phyloP scores from a whole-genome alignment of 2,113 vertebrate genomes.

The Corythornis vintsioides region DNA sequence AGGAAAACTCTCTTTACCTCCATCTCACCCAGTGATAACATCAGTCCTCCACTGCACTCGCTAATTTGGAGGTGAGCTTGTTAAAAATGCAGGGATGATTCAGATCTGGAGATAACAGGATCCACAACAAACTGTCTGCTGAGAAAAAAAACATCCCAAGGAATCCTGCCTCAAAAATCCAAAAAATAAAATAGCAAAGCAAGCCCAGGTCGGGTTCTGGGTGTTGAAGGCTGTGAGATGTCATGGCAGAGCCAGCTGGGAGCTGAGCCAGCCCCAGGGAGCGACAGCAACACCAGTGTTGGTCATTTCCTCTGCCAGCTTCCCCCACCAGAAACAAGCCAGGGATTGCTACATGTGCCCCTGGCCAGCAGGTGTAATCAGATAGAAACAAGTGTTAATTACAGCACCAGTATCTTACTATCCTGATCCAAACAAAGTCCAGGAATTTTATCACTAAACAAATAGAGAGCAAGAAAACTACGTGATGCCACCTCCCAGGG shows the following conservation, averaged over 20 bases:
- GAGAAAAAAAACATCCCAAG: not conserved
- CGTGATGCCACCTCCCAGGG: not conserved
- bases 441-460: not conserved
- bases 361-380: not conserved
- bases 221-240: not conserved
- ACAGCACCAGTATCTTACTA: not conserved
- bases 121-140: not conserved
- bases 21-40: not conserved
- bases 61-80: not conserved
- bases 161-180: not conserved
- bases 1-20: not conserved
- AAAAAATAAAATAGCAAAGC: not conserved
- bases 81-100: not conserved
- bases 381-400: constrained; percentile 12
- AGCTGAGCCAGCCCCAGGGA: not conserved
- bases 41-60: not conserved
- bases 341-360: constrained; percentile 20
- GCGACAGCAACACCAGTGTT: not conserved
- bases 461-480: not conserved
- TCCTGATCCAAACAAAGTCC: not conserved
- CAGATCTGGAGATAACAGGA: not conserved
- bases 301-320: constrained; percentile 27
- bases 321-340: not conserved
- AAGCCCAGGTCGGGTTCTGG: not conserved
- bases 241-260: not conserved